Base-by-base conservation (phyloP, 2,888 invertebrate species). In the Tuta absoluta region DNA sequence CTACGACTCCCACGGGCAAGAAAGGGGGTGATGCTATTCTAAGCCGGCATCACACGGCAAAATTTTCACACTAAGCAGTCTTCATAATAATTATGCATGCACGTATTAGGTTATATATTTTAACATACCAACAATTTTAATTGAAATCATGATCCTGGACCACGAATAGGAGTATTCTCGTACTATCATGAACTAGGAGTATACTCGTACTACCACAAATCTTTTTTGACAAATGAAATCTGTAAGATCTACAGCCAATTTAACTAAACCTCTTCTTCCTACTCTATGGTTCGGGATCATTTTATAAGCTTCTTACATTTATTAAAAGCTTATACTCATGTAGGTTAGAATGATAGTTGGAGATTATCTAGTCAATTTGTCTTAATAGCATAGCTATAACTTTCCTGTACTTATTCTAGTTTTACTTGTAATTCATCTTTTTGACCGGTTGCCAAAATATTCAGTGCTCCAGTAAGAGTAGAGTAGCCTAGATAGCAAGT, bases 361-460 rank as follows among this genome's bases (percentile, higher is more conserved):
- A 66, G 59, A 73, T 76, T 75, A 80, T 74, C 69, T 82, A 82
- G 83, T 83, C 82, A 83, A 83, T 83, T 83, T 74, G 68, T 74
- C 75, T n/a, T 58, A 59, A 70, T 74, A 73, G 74, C 74, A 67
- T 73, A 75, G 75, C 74, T 75, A 73, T 71, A 68, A 60, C 45
- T 17, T 17, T n/a, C 45, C 19, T 45, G 45, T 60, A 59, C 11
- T 59, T 38, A 38, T 33, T 48, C 28, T 61, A 28, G 66, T 37
- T 19, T 59, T 60, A 53, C 38, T 63, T 61, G 33, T 23, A 53
- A 2, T 53, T 24, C 23, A 53, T 41, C 61, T 60, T 66, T 63
- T 56, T 48, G 65, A 45, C 61, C 64, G 63, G 63, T 69, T 67
- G 69, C 68, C 68, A 69, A 69, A 69, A 53, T 63, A 63, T 63